A percentile compares a stretch with the other conserved stretches of the same genome.
phyloP scores from a whole-genome alignment of 2,888 invertebrate species.

The Hydroisotoma schaefferi region DNA sequence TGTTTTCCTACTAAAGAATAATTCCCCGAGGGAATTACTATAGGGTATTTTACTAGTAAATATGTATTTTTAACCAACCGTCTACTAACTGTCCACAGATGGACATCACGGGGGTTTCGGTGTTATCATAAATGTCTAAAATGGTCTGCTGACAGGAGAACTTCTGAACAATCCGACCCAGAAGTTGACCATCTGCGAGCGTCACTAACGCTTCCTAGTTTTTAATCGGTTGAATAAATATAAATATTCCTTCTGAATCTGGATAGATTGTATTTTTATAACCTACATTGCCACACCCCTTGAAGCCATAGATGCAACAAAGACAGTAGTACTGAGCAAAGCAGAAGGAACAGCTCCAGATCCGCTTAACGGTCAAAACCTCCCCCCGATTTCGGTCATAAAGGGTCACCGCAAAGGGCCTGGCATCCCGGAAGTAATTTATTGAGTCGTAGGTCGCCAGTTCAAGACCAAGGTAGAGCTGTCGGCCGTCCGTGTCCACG shows the following conservation, averaged over 20 bases:
- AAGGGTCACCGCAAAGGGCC: slow-evolving; percentile 28
- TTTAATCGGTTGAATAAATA: background rate
- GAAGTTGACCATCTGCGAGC: background rate
- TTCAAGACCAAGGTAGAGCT: slow-evolving; percentile 25
- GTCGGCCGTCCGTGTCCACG: slow-evolving; percentile 23
- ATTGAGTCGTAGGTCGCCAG: background rate
- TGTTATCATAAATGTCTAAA: slow-evolving; percentile 12
- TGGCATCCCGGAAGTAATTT: slow-evolving; percentile 18
- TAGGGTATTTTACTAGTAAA: background rate
- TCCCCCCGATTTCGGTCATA: slow-evolving; percentile 26
- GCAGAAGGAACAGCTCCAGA: slow-evolving; percentile 5
- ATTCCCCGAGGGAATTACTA: no score
- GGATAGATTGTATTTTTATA: background rate
- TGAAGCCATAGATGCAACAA: slow-evolving; percentile 21
- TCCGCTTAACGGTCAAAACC: slow-evolving; percentile 15
- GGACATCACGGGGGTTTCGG: slow-evolving; percentile 10
- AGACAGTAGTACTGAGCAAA: slow-evolving; percentile 27
- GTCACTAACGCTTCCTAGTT: slow-evolving; percentile 1
- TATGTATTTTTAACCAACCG: background rate
- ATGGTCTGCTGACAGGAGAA: slow-evolving; percentile 13
- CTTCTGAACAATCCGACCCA: slow-evolving; percentile 18
- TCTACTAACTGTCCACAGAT: slow-evolving; percentile 14
- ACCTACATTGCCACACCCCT: slow-evolving; percentile 30
- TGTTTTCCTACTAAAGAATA: no score
- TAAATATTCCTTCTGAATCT: background rate